Evolutionary conservation across 2,888 invertebrate genomes (phyloP), one percentile per base, ranked within the genome.

Genomic region (Ophion costatus): DNA sequence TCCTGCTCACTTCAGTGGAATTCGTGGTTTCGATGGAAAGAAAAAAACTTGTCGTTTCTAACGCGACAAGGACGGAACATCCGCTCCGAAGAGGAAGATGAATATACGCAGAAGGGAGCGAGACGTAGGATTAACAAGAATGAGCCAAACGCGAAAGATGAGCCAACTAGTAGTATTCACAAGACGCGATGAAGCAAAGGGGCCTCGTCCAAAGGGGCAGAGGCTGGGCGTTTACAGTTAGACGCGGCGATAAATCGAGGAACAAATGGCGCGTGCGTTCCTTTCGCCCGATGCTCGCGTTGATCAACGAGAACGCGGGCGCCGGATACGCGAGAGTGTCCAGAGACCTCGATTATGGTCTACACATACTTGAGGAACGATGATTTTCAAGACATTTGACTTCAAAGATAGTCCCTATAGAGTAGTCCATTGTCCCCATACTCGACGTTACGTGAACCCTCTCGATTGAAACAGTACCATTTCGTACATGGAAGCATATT

Each of bases 201-300:
- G 71, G 59, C 59, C 20, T 45, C 64, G 64, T 51, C 59, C 20
- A 17, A 63, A 69, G 71, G 67, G 71, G 59, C 59, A 71, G 78
- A 66, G 67, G 61, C 80, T 79, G 73, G 86, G 80, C 61, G 88
- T 90, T 90, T 90, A 90, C 90, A 90, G 90, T 90, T 90, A 90
- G 89, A 83, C 76, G 42, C 66, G 83, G 69, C 82, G 78, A 89
- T 89, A 86, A 83, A 83, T 85, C 80, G 85, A 83, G 80, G 77
- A 85, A 85, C 80, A 85, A 85, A 85, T 80, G 80, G 86, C 64
- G 64, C 17, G 14, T 83, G 83, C 77, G 87, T 89, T 87, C 88
- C 89, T 90, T 90, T 90, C 89, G 87, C 89, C 87, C 88, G 86
- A 82, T 79, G 73, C 84, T 74, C 83, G 69, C 71, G 71, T 73